Base-by-base conservation (phyloP, 2,888 invertebrate genomes). In the Torymus texanus region DNA sequence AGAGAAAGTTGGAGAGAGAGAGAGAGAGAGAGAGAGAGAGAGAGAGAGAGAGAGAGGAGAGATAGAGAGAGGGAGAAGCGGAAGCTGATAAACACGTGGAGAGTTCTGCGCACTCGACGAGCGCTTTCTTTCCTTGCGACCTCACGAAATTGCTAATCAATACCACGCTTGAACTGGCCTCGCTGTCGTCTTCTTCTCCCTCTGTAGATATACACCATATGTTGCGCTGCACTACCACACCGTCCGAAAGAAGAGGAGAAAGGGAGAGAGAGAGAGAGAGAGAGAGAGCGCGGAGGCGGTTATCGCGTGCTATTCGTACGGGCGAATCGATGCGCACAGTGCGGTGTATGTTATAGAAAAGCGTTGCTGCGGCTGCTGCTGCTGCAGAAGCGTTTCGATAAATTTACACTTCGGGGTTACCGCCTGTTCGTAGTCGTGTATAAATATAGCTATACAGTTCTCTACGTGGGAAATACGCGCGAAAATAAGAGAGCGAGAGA, bases 141-240 rank as follows among this genome's bases (percentile, higher is more conserved):
- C 41, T 41, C 8, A 41, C 55, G 81, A 83, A 83, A 83, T 84
- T 81, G 81, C 80, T 80, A 84, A 84, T 84, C 83, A 81, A 84
- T 84, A 84, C 78, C 65, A 75, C 41, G 41, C 72, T 50, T 41
- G 70, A 68, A 59, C 58, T 59, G 14, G 58, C 29, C 50, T 61
- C 62, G 68, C 74, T 62, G 65, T 71, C 73, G 58, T 11, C 68
- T 55, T 76, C 65, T 41, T 55, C 67, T 63, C 74, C 74, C 75
- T 59, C 62, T 14, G 29, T 58, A 41, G 65, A 66, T 72, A 62
- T 71, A 51, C 58, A 50, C 24, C 14, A 41, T 53, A 41, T 41
- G 41, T 41, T 41, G 41, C 41, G 8, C 41, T 41, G 0, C 41
- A 41, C 41, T 41, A 41, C 41, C 41, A 8, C 41, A 41, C 8